Evolutionary conservation across 2,797 vertebrate species (phyloP), one percentile per base, ranked within the genome.

Genomic region (Denticeps clupeoides): DNA sequence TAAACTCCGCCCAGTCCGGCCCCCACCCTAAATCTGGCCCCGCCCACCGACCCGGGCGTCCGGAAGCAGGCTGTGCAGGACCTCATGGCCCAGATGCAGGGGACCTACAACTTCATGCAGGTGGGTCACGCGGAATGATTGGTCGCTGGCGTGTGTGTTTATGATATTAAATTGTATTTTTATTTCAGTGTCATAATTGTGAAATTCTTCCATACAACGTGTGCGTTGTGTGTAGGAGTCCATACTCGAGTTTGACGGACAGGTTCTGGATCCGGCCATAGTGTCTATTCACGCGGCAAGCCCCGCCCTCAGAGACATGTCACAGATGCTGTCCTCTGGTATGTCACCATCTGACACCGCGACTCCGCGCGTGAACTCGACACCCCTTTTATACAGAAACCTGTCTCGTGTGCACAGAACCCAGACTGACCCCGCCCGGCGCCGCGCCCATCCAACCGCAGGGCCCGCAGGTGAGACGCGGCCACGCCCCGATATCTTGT

Each of bases 81-180:
- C 71, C 92, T 99, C 37, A 99, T 99, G 93, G 93, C 91, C 13
- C 91, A 96, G 70, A 94, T 99, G 93, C 95, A 99, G 68, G 95
- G 95, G 19, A 93, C 93, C 0, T 99, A 93, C 71, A 97, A 99
- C 75, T 99, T 99, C 76, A 99, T 99, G 88, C 95, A 99, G 89
- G 95, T 95, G 62, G 58, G 71, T 32, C n/a, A n/a, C n/a, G n/a
- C n/a, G n/a, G n/a, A n/a, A n/a, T n/a, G n/a, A n/a, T n/a, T n/a
- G n/a, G n/a, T n/a, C n/a, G n/a, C n/a, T n/a, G n/a, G 31, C 32
- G 31, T 32, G 31, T 32, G 31, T 32, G 29, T 15, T 29, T 25
- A 22, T 23, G 22, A n/a, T n/a, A n/a, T n/a, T n/a, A n/a, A n/a
- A n/a, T 22, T 23, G 3, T 23, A 22, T 23, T 22, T 23, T 22